Conservation (phyloP, 2,888 invertebrate species). For the Hirtodrosophila cameraria region DNA sequence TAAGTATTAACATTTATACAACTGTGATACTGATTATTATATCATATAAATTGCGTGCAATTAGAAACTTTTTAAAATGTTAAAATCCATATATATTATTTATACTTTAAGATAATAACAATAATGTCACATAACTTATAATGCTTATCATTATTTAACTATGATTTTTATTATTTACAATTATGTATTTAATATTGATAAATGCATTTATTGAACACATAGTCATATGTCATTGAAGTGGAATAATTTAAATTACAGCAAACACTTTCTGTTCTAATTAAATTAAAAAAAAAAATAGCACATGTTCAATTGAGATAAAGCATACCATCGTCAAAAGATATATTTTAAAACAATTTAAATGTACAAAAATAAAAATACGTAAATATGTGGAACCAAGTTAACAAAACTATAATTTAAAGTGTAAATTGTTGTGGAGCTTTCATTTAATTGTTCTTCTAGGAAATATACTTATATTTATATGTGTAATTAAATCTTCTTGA, state of each 20-base stretch:
- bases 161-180: neutral
- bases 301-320: constrained; percentile 20
- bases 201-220: too few species aligned
- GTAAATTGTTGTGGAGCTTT: constrained; percentile 7
- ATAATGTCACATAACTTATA: neutral
- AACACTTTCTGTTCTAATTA: neutral
- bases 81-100: constrained; percentile 9
- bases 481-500: neutral
- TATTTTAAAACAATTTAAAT: constrained; percentile 6
- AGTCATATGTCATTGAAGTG: too few species aligned
- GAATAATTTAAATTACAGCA: neutral
- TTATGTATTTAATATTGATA: too few species aligned
- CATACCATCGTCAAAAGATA: constrained; percentile 41
- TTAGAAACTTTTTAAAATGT: constrained; percentile 35
- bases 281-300: neutral
- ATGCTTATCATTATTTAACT: neutral
- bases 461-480: neutral
- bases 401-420: constrained; percentile 29
- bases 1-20: constrained; percentile 30
- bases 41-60: constrained; percentile 42
- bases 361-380: constrained; percentile 9
- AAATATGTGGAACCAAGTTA: constrained; percentile 30
- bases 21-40: constrained; percentile 53
- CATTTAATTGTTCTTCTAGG: constrained; percentile 12
- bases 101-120: constrained; percentile 12